Conservation (phyloP, 2,797 vertebrate genomes). For the Ctenosaura bakeri region DNA sequence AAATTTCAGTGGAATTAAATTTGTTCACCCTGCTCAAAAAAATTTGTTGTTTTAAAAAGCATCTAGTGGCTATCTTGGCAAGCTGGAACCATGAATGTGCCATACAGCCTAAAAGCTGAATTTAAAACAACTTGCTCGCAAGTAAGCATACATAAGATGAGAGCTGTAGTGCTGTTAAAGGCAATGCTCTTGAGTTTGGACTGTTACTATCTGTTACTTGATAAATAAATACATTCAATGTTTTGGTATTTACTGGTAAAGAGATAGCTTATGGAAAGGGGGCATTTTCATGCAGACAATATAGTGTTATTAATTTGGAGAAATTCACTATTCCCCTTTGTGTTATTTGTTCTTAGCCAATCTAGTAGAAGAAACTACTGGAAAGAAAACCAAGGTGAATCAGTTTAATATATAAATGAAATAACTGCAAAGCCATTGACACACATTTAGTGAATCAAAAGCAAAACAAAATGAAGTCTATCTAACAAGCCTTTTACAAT, state of each 20-base stretch:
- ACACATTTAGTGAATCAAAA: neutral
- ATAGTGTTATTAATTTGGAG: neutral
- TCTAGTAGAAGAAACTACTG: neutral
- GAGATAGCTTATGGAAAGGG: neutral
- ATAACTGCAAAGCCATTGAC: neutral
- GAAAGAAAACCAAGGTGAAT: conserved; percentile 22
- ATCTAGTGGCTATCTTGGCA: neutral
- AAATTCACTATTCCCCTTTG: neutral
- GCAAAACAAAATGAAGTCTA: neutral
- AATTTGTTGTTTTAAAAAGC: neutral
- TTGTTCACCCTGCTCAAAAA: neutral
- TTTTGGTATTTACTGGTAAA: conserved; percentile 4
- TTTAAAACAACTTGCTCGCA: neutral
- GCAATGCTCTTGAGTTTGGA: neutral
- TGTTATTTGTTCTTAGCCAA: neutral
- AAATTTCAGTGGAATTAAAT: conserved; percentile 7
- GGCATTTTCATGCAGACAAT: neutral
- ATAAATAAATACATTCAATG: neutral
- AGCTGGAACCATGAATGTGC: neutral
- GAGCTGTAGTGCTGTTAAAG: neutral
- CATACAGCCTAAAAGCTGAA: neutral
- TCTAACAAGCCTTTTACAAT: neutral
- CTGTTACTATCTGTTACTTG: neutral
- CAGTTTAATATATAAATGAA: neutral
- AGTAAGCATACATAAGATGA: neutral